phyloP scores from a whole-genome alignment of 2,113 vertebrate species.

The Delphinapterus leucas region DNA sequence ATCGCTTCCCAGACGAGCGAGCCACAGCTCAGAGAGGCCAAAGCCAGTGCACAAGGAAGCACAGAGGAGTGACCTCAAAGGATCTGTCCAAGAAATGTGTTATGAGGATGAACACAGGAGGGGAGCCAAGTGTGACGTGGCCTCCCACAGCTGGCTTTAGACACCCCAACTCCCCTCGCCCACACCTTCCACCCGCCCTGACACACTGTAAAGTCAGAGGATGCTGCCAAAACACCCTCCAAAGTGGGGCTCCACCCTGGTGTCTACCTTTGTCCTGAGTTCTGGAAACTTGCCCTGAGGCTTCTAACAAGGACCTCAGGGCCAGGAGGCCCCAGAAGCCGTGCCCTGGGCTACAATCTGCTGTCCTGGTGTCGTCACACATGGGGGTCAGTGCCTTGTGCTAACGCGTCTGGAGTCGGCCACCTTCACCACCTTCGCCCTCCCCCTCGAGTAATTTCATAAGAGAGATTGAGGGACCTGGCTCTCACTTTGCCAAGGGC shows the following conservation, averaged over 20 bases:
- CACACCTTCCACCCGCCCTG: not conserved
- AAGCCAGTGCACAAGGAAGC: conserved; percentile 6
- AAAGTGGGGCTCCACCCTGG: not conserved
- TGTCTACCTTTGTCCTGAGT: not conserved
- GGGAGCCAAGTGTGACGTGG: not conserved
- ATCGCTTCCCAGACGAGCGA: not conserved
- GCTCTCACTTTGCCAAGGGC: not conserved
- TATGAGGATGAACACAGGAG: not conserved
- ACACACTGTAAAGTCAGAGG: not conserved
- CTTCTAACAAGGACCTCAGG: not conserved
- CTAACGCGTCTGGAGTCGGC: not conserved
- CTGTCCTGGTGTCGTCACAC: not conserved
- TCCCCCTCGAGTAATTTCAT: not conserved
- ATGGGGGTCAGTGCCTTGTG: not conserved
- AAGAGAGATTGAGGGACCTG: not conserved
- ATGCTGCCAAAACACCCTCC: not conserved
- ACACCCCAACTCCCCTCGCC: not conserved
- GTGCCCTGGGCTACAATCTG: not conserved
- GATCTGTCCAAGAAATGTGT: not conserved
- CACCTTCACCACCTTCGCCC: not conserved
- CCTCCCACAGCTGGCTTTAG: not conserved
- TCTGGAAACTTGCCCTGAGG: not conserved
- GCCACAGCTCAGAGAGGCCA: not conserved
- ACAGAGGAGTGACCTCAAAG: not conserved
- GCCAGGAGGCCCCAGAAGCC: not conserved